Evolutionary conservation across 2,797 vertebrate genomes (phyloP), one percentile per base, ranked within the genome.

Genomic region (Melanotaenia nigrans): DNA sequence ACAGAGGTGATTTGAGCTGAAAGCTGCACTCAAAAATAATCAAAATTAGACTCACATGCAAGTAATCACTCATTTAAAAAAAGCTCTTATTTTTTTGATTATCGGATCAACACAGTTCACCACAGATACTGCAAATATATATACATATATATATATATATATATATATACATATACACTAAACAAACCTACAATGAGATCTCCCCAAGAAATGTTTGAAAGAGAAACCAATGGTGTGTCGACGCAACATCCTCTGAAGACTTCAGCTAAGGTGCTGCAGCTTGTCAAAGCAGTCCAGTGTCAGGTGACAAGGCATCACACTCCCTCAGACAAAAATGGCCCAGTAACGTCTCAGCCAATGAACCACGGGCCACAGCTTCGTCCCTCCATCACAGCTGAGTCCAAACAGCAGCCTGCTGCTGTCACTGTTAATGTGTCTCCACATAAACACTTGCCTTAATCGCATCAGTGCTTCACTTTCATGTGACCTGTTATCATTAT

Each of bases 281-380:
- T 94, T 90, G 96, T 97, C 96, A 95, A 91, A 92, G 94, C 87
- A 86, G 84, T 73, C 91, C 81, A 93, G 92, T 73, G 77, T 94
- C 88, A 89, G 83, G 83, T 94, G 95, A 95, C 93, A 90, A 92
- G 91, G 88, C 91, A 92, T 93, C 93, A 92, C 91, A 77, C 91
- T 85, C 83, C 88, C 92, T 93, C 91, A 92, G 93, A 95, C 92
- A 95, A 93, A 91, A 94, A 94, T 94, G 95, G 91, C 95, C 96
- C 95, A 95, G 94, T 96, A 95, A 96, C 90, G 95, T 95, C 95
- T 94, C 80, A 78, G 93, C 92, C 89, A 90, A 93, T 85, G 94
- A 96, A 96, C 94, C 92, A 92, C 92, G 93, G 94, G 94, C 95
- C 93, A 47, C 81, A 89, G 90, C 87, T 90, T 86, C 85, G 87